A percentile compares a stretch with the other conserved stretches of the same genome.
phyloP scores from a whole-genome alignment of 2,797 vertebrate species.

The Pogoniulus pusillus region DNA sequence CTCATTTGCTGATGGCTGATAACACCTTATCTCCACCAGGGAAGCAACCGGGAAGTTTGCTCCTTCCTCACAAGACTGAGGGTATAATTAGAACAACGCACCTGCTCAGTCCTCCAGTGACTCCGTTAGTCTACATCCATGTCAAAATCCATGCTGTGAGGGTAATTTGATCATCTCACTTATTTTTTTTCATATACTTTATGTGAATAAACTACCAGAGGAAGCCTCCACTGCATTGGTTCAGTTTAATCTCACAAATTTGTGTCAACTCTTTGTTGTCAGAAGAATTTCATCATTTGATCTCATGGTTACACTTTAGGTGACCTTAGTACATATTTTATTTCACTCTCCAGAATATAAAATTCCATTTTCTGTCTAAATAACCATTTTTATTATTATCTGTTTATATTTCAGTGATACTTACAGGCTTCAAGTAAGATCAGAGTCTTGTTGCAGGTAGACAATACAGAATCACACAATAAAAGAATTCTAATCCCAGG shows the following conservation, averaged over 20 bases:
- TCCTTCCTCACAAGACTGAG: conserved; percentile 57
- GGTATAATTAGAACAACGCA: conserved; percentile 68
- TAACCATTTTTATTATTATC: conserved; percentile 50
- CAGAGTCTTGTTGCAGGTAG: not conserved
- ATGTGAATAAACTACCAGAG: conserved; percentile 39
- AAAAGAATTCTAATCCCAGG: not conserved
- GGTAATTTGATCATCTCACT: conserved; percentile 48
- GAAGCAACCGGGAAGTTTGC: conserved; percentile 59
- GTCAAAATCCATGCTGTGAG: conserved; percentile 69
- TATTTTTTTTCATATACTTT: conserved; percentile 28
- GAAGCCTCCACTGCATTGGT: conserved; percentile 14
- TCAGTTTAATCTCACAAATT: conserved; percentile 46
- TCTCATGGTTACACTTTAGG: conserved; percentile 31
- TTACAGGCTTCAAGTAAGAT: conserved; percentile 21
- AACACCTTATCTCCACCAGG: conserved; percentile 66
- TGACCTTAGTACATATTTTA: conserved; percentile 18
- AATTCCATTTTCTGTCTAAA: conserved; percentile 56
- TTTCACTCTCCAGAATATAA: conserved; percentile 33
- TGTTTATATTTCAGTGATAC: conserved; percentile 43
- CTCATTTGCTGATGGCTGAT: conserved; percentile 63
- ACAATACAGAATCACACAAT: not conserved
- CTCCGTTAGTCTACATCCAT: conserved; percentile 62
- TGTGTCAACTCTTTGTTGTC: conserved; percentile 33
- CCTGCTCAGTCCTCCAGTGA: conserved; percentile 64
- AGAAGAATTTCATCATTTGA: conserved; percentile 28